phyloP scores from a whole-genome alignment of 1,140 invertebrate species.

The Carcinoscorpius rotundicauda region DNA sequence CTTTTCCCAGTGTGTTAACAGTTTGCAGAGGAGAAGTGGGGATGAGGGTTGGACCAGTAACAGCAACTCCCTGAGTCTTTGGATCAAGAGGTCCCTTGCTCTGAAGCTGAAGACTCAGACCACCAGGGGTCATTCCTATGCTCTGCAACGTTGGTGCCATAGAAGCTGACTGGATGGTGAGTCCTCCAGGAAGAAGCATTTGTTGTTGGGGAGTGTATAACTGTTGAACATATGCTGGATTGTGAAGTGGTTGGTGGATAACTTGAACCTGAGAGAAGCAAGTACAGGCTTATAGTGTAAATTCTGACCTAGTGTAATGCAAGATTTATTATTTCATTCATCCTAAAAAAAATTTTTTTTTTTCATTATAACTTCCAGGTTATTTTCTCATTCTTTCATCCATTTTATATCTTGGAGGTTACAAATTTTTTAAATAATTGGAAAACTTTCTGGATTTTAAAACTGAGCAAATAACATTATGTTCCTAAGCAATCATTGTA shows the following conservation, averaged over 20 bases:
- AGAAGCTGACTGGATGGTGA: slow-evolving; percentile 44
- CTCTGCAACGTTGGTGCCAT: slow-evolving; percentile 13
- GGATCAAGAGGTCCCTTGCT: slow-evolving; percentile 14
- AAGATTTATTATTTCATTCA: too few relatives aligned
- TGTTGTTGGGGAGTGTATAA: slow-evolving; percentile 60
- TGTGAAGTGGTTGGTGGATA: slow-evolving; percentile 66
- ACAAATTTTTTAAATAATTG: too few relatives aligned
- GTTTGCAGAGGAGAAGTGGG: slow-evolving; percentile 61
- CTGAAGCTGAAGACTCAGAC: slow-evolving; percentile 19
- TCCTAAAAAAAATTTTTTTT: too few relatives aligned
- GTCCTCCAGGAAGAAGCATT: slow-evolving; percentile 57
- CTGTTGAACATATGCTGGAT: slow-evolving; percentile 60
- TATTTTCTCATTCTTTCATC: too few relatives aligned
- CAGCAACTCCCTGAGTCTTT: slow-evolving; percentile 9
- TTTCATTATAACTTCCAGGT: too few relatives aligned
- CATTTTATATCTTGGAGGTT: too few relatives aligned
- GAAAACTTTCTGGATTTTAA: too few relatives aligned
- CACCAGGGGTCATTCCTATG: slow-evolving; percentile 10
- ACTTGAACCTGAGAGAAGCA: slow-evolving; percentile 46
- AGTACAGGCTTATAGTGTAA: slow-evolving; percentile 5
- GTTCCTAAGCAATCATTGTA: too few relatives aligned
- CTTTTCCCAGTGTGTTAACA: slow-evolving; percentile 4
- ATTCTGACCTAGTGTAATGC: too few relatives aligned
- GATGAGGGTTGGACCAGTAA: slow-evolving; percentile 37
- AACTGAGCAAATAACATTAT: too few relatives aligned